A percentile compares a stretch with the other conserved stretches of the same genome.
phyloP scores from a whole-genome alignment of 2,797 vertebrate genomes.

The Syngnathus rostellatus region DNA sequence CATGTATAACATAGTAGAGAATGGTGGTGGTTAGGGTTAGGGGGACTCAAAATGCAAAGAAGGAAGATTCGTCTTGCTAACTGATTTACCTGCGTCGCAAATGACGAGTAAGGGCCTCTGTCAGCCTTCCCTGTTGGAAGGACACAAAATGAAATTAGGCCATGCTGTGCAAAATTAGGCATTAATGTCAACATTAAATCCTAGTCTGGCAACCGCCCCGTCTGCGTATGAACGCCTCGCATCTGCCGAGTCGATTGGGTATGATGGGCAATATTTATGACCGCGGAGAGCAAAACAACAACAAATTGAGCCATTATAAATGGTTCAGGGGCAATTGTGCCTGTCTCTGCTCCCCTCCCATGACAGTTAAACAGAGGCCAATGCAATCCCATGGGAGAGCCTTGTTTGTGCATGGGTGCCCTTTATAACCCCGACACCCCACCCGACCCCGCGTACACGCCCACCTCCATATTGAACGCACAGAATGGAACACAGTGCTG shows the following conservation, averaged over 20 bases:
- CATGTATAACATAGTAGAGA: neutral
- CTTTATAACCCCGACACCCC: slow-evolving; percentile 42
- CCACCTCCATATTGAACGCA: slow-evolving; percentile 39
- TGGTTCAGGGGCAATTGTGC: slow-evolving; percentile 61
- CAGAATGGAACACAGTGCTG: slow-evolving; percentile 50
- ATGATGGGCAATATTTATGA: slow-evolving; percentile 58
- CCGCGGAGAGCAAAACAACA: slow-evolving; percentile 57
- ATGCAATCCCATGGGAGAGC: slow-evolving; percentile 52
- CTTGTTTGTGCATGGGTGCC: slow-evolving; percentile 67
- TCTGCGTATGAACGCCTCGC: slow-evolving; percentile 39
- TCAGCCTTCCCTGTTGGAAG: slow-evolving; percentile 77
- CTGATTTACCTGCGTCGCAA: slow-evolving; percentile 70
- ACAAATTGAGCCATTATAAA: slow-evolving; percentile 66
- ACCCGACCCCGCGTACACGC: neutral
- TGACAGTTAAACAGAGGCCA: slow-evolving; percentile 59
- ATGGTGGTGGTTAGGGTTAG: too few species aligned
- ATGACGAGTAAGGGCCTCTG: slow-evolving; percentile 74
- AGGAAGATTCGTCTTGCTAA: neutral
- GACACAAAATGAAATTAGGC: slow-evolving; percentile 34
- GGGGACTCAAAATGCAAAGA: neutral
- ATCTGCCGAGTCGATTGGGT: slow-evolving; percentile 44
- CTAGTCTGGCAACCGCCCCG: slow-evolving; percentile 29
- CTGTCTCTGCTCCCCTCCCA: slow-evolving; percentile 43
- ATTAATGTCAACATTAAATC: slow-evolving; percentile 52
- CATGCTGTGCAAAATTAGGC: slow-evolving; percentile 25